Evolutionary conservation across 2,113 vertebrate species (phyloP).

Genomic region (Tragelaphus imberbis): DNA sequence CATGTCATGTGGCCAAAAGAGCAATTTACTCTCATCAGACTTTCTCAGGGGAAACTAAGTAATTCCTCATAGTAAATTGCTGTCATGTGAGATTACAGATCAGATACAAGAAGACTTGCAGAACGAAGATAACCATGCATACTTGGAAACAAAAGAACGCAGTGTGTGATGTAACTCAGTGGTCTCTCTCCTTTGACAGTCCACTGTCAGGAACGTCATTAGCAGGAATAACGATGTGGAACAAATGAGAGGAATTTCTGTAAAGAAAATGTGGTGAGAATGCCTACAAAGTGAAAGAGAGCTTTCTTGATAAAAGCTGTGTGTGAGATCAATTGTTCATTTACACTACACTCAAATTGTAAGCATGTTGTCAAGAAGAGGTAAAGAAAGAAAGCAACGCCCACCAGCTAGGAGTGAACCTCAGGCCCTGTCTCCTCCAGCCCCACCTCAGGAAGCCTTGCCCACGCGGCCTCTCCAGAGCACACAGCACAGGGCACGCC

Average conservation of each 20-base stretch:
- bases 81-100: slow-evolving; percentile 30
- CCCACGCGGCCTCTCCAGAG: fast-evolving
- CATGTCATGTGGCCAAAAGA: background rate
- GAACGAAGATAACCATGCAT: slow-evolving; percentile 3
- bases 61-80: background rate
- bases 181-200: background rate
- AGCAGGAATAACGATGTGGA: background rate
- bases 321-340: background rate
- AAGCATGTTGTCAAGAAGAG: background rate
- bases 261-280: background rate
- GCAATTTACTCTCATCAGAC: slow-evolving; percentile 38
- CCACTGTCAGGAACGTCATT: background rate
- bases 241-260: background rate
- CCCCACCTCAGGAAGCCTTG: background rate
- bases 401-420: background rate
- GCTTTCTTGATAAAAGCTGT: background rate
- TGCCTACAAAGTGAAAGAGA: background rate
- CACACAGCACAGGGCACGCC: background rate
- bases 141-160: background rate
- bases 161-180: background rate
- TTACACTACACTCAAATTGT: background rate
- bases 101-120: slow-evolving; percentile 4
- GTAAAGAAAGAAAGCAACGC: background rate
- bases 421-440: background rate
- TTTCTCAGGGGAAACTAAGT: slow-evolving; percentile 40